Evolutionary conservation across 2,888 invertebrate genomes (phyloP), one percentile per base, ranked within the genome.

Genomic region (Ophion slaviceki): DNA sequence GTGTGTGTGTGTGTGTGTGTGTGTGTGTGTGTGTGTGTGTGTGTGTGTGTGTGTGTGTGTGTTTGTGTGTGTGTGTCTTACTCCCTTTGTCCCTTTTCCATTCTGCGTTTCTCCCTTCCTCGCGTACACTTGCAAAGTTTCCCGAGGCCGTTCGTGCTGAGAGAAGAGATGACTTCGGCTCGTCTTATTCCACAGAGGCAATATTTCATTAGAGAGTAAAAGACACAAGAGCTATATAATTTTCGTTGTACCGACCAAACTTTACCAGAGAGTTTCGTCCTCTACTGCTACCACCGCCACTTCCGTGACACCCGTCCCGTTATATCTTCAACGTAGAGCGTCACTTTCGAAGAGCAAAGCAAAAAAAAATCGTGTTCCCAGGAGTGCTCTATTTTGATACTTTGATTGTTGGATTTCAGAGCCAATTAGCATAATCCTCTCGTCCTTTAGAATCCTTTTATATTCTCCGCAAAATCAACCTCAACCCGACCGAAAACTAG

Each of bases 161-260:
- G 61, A 61, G 59, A 24, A 36, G 45, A 70, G 57, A 71, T 62
- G 53, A 32, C 66, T 62, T 62, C 20, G 53, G 28, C 62, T 71
- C 57, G 62, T 82, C 68, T 74, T 59, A 36, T 28, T 53, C n/a
- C 66, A 47, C 47, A 47, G 28, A 47, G 53, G 24, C 14, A 85
- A 85, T 67, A 80, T 80, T 80, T 82, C 82, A 82, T 80, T 72
- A 45, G 24, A 32, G 47, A 47, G 40, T 53, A 71, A 70, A 14
- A 62, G 57, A 71, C 79, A 24, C 40, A 66, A 72, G 74, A 45
- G 74, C 57, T 72, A 59, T 72, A 59, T 57, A 36, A 57, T 72
- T 53, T 24, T 72, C 72, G n/a, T 59, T 32, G 17, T 6, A 36
- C 20, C 59, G n/a, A 17, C 32, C 20, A 32, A 72, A 72, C 36